A percentile compares a stretch with the other conserved stretches of the same genome.
Evolutionary conservation across 2,888 invertebrate genomes (phyloP).

Genomic region (Brachyopa scutellaris): DNA sequence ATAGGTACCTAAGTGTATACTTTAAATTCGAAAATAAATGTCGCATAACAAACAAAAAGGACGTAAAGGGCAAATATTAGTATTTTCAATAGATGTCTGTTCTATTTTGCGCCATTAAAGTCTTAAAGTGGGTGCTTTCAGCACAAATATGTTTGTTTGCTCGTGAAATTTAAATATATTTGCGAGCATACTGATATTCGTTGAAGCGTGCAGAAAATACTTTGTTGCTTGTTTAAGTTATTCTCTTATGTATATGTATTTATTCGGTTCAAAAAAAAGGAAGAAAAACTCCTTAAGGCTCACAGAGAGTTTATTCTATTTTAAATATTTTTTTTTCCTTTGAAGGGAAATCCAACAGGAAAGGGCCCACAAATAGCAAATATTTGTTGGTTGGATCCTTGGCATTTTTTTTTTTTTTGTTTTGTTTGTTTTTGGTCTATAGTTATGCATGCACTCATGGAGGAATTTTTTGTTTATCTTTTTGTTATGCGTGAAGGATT

Average conservation of each 20-base stretch:
- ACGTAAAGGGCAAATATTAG: conserved; percentile 24
- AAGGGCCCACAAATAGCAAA: not conserved
- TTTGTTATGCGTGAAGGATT: not conserved
- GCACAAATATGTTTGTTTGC: conserved; percentile 1
- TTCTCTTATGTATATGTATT: conserved; percentile 33
- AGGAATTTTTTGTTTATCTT: not conserved
- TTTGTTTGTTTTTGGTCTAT: conserved; percentile 8
- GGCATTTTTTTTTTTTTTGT: not conserved
- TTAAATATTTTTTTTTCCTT: not conserved
- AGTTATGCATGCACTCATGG: conserved; percentile 6
- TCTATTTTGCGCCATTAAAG: conserved; percentile 8
- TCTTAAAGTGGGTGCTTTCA: not conserved
- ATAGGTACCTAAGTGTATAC: too few species aligned
- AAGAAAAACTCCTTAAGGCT: conserved; percentile 42
- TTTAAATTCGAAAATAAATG: conserved; percentile 28
- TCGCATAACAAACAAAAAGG: conserved; percentile 4
- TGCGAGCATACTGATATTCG: not conserved
- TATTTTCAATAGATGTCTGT: conserved; percentile 18
- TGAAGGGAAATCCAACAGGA: not conserved
- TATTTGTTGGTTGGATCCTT: conserved; percentile 12
- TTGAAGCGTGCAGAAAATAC: not conserved
- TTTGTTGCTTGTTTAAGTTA: conserved; percentile 25
- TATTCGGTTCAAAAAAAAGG: too few species aligned
- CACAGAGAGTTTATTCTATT: conserved; percentile 5
- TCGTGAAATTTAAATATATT: not conserved